These are phyloP conservation scores for Drosophila athabasca DNA, from an alignment of 1,140 invertebrate species.

Conservation along the genomic window DNA sequence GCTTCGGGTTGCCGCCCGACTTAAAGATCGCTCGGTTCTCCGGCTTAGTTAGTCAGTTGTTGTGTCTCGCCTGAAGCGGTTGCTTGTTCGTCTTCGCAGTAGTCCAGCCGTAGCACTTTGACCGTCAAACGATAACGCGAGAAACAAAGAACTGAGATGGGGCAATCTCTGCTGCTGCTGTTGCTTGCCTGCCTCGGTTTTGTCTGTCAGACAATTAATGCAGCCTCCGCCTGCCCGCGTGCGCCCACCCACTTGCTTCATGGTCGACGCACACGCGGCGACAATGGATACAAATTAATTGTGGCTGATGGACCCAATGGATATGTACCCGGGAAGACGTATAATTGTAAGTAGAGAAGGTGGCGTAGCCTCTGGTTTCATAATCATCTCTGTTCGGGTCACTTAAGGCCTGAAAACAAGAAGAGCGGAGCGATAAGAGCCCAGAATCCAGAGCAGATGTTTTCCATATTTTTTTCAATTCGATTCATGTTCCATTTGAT, in stretches of 20 bases:
- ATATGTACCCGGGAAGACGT: slow-evolving; percentile 91
- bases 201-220: slow-evolving; percentile 67
- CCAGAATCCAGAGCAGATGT: slow-evolving; percentile 21
- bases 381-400: slow-evolving; percentile 51
- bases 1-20: slow-evolving; percentile 29
- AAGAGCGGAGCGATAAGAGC: slow-evolving; percentile 25
- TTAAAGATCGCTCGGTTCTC: slow-evolving; percentile 40
- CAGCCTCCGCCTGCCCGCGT: slow-evolving; percentile 67
- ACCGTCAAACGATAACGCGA: slow-evolving; percentile 41
- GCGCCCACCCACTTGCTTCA: slow-evolving; percentile 79
- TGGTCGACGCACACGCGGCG: slow-evolving; percentile 85
- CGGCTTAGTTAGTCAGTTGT: slow-evolving; percentile 49
- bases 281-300: slow-evolving; percentile 91
- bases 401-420: slow-evolving; percentile 38
- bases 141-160: slow-evolving; percentile 54
- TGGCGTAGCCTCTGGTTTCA: slow-evolving; percentile 21
- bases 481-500: slow-evolving; percentile 4
- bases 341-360: slow-evolving; percentile 87
- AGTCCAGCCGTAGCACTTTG: slow-evolving; percentile 7
- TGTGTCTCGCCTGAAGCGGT: slow-evolving; percentile 48
- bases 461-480: slow-evolving; percentile 13
- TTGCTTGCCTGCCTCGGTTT: slow-evolving; percentile 42
- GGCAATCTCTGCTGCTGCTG: slow-evolving; percentile 59
- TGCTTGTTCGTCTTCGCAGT: slow-evolving; percentile 17
- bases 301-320: slow-evolving; percentile 90